phyloP scores from a whole-genome alignment of 2,113 vertebrate genomes.

The Plestiodon gilberti region DNA sequence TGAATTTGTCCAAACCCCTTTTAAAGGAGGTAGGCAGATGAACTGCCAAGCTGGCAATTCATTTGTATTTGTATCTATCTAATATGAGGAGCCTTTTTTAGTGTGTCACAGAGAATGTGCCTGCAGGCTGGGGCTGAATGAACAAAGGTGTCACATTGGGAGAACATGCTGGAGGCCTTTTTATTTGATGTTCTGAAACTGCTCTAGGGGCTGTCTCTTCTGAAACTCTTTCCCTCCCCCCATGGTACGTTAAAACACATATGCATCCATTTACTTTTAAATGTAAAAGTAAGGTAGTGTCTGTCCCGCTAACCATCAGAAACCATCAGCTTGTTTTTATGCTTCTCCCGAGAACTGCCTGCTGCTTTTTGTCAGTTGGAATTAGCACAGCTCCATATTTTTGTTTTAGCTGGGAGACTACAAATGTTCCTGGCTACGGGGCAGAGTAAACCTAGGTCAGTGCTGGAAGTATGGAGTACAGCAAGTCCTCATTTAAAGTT shows the following conservation, averaged over 20 bases:
- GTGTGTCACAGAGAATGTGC: conserved; percentile 48
- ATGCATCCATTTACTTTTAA: conserved; percentile 51
- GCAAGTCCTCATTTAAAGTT: no score
- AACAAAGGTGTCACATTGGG: conserved; percentile 72
- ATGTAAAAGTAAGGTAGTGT: conserved; percentile 30
- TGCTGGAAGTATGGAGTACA: conserved; percentile 24
- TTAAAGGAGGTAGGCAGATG: neutral
- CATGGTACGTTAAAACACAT: conserved; percentile 38
- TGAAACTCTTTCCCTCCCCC: conserved; percentile 63
- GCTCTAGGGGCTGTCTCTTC: conserved; percentile 75
- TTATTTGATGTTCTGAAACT: conserved; percentile 77
- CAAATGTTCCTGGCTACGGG: accelerated
- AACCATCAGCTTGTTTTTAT: accelerated
- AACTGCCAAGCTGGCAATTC: conserved; percentile 46
- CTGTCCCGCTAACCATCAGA: neutral
- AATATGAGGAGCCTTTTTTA: conserved; percentile 59
- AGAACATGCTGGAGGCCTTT: conserved; percentile 74
- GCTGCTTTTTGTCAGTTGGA: conserved; percentile 9
- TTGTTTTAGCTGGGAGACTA: conserved; percentile 16
- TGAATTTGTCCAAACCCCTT: no score
- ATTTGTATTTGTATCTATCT: conserved; percentile 41
- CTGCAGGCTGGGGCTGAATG: conserved; percentile 46
- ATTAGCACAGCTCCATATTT: conserved; percentile 22
- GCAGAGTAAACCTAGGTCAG: conserved; percentile 14
- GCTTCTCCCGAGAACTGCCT: neutral